These are phyloP conservation scores for Rhabdomys pumilio DNA, from an alignment of 2,797 vertebrate genomes.

Conservation along the genomic window DNA sequence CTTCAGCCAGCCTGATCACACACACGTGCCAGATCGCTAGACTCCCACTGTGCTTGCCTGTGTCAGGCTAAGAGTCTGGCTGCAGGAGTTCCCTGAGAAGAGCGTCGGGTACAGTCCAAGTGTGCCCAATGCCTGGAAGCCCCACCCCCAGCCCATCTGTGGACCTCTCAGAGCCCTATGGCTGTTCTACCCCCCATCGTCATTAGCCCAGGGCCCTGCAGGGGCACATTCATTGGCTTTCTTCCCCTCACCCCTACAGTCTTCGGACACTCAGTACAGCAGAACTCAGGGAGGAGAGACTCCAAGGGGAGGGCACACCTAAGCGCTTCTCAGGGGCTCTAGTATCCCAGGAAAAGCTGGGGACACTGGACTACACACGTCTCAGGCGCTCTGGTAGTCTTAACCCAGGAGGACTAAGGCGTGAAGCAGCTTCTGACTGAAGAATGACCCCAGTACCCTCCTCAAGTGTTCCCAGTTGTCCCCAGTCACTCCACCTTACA, in stretches of 20 bases:
- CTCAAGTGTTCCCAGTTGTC: not conserved
- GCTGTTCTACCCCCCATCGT: not conserved
- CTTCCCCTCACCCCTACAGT: not conserved
- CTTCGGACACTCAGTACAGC: not conserved
- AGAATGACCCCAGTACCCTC: not conserved
- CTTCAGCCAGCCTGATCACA: too few relatives aligned
- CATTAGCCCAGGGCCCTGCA: not conserved
- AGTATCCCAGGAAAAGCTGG: accelerated
- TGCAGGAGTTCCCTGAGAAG: not conserved
- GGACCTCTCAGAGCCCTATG: not conserved
- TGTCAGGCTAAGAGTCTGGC: not conserved
- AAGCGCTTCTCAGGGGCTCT: not conserved
- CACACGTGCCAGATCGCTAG: accelerated
- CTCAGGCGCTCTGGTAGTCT: not conserved
- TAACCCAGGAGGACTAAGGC: accelerated
- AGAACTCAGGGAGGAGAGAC: not conserved
- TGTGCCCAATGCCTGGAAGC: not conserved
- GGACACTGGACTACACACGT: not conserved
- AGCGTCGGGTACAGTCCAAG: not conserved
- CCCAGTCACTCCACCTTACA: not conserved
- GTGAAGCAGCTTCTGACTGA: not conserved
- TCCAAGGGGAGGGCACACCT: not conserved
- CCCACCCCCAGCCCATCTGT: not conserved
- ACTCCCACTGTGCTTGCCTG: not conserved
- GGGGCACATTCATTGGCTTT: not conserved